Percentiles rank a stretch among this genome's conserved stretches.
These are phyloP conservation scores for Atta colombica DNA, from an alignment of 1,140 invertebrate species.

Conservation along the genomic window DNA sequence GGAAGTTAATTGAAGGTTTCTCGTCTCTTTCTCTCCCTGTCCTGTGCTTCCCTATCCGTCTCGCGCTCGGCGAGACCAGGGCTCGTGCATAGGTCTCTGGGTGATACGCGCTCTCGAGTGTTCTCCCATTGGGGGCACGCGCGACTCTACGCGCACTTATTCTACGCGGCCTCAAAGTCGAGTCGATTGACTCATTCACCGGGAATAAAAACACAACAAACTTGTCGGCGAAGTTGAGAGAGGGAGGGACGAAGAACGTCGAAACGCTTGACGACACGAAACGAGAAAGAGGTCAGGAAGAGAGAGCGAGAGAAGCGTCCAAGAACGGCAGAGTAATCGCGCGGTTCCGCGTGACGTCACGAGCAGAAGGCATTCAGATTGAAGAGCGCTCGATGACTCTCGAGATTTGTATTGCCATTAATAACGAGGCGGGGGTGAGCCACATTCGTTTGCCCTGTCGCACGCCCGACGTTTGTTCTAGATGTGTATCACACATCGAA, in stretches of 20 bases:
- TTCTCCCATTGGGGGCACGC: constrained; percentile 77
- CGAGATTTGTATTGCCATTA: constrained; percentile 87
- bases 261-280: background rate
- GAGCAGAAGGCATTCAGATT: constrained; percentile 87
- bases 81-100: constrained; percentile 19
- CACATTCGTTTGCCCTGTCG: constrained; percentile 20
- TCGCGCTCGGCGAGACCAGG: constrained; percentile 29
- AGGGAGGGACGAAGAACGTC: background rate
- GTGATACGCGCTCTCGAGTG: constrained; percentile 69
- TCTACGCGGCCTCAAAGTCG: constrained; percentile 77
- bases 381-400: constrained; percentile 86
- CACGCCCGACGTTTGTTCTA: background rate
- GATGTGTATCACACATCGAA: background rate
- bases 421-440: constrained; percentile 82
- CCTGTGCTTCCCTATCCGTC: constrained; percentile 20
- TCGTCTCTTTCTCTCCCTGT: constrained; percentile 10
- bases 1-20: constrained; percentile 84
- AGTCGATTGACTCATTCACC: constrained; percentile 86
- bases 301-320: constrained; percentile 24
- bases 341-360: constrained; percentile 82
- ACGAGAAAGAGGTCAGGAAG: background rate
- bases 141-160: constrained; percentile 57
- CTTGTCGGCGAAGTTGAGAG: constrained; percentile 31
- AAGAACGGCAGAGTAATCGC: constrained; percentile 60
- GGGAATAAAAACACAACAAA: constrained; percentile 85